Conservation (phyloP, 2,888 invertebrate species). For the Helleia helle region DNA sequence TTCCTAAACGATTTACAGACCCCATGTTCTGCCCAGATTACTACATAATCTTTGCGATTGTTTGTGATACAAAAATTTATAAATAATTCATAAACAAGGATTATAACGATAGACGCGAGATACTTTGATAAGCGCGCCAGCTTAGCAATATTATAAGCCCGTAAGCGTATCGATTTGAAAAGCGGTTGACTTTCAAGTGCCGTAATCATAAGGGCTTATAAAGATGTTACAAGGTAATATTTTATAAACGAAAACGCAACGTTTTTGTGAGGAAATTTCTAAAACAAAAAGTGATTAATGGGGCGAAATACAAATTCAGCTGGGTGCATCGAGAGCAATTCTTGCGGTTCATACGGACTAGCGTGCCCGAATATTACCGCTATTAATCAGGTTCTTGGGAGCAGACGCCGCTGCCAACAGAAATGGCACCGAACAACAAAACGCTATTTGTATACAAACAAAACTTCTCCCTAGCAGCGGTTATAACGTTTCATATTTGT, state of each 20-base stretch:
- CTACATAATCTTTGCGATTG: too few relatives aligned
- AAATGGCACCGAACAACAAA: constrained; percentile 51
- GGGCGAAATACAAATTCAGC: constrained; percentile 26
- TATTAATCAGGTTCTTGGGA: constrained; percentile 55
- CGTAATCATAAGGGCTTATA: background rate
- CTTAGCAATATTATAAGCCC: background rate
- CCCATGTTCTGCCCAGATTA: too few relatives aligned
- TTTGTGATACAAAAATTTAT: too few relatives aligned
- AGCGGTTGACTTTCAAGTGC: background rate
- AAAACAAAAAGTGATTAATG: constrained; percentile 22
- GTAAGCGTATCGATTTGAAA: constrained; percentile 1
- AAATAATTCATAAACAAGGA: background rate
- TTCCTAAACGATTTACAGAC: too few relatives aligned
- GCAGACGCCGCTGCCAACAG: constrained; percentile 33
- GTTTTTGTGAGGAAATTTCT: background rate
- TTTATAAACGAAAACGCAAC: background rate
- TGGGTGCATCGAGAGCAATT: constrained; percentile 34
- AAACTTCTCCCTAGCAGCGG: constrained; percentile 3
- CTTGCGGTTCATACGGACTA: constrained; percentile 39
- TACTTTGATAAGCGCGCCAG: background rate
- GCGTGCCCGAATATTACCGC: constrained; percentile 52
- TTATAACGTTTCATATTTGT: constrained; percentile 1
- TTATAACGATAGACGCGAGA: background rate
- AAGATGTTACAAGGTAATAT: background rate
- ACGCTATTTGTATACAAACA: constrained; percentile 12